Percentiles rank a stretch among this genome's conserved stretches.
These are phyloP conservation scores for Megaceryle maxima DNA, from an alignment of 2,113 vertebrate genomes.

Conservation along the genomic window DNA sequence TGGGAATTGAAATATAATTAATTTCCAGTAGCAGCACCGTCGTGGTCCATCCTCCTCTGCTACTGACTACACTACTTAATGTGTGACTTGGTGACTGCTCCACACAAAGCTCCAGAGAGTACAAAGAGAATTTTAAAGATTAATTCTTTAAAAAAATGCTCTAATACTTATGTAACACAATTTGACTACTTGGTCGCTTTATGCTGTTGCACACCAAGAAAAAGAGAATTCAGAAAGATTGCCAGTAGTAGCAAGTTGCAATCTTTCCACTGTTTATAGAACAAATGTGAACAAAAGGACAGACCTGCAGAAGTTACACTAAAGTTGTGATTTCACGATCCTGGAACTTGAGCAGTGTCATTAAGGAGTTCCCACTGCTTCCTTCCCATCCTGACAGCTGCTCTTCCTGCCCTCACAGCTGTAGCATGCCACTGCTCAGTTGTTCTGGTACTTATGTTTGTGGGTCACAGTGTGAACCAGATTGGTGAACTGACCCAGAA, in stretches of 20 bases:
- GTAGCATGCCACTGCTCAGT: neutral
- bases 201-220: neutral
- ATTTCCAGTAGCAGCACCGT: neutral
- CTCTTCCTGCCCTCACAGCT: neutral
- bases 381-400: neutral
- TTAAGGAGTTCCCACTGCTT: neutral
- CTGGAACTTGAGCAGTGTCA: neutral
- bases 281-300: neutral
- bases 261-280: neutral
- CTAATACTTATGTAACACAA: neutral
- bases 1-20: neutral
- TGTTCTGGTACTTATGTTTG: neutral
- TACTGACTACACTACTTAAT: neutral
- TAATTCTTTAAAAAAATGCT: neutral
- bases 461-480: neutral
- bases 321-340: neutral
- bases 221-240: neutral
- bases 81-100: neutral
- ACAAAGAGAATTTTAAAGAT: neutral
- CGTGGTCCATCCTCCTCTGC: neutral
- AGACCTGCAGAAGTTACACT: neutral
- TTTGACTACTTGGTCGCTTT: neutral
- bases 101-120: neutral
- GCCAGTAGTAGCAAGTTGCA: neutral
- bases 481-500: neutral